Evolutionary conservation across 2,888 invertebrate species (phyloP).

Genomic region (Eilema griseolum): DNA sequence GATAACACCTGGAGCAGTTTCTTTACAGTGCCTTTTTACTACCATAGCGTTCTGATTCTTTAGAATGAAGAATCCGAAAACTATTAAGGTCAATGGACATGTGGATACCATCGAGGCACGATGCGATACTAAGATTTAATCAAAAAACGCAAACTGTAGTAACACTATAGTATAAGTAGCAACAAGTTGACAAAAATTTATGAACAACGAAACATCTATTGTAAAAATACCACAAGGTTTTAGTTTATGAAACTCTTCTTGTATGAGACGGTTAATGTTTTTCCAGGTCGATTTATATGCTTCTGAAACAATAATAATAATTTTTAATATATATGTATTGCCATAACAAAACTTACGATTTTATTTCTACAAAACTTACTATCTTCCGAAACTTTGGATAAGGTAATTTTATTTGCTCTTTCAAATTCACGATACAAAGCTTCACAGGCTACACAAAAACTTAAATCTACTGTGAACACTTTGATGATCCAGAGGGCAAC

Average conservation of each 20-base stretch:
- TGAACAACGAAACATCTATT: conserved; percentile 24
- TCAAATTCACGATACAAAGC: conserved; percentile 25
- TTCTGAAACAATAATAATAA: neutral
- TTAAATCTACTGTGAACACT: neutral
- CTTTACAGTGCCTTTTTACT: too few relatives aligned
- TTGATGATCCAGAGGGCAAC: neutral
- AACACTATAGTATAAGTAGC: conserved; percentile 39
- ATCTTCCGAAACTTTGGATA: neutral
- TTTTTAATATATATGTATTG: neutral
- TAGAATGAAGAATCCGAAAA: too few relatives aligned
- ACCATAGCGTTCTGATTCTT: too few relatives aligned
- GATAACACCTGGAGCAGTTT: too few relatives aligned
- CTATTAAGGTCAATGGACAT: too few relatives aligned
- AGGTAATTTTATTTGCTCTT: neutral
- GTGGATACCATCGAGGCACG: too few relatives aligned
- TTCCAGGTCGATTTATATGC: conserved; percentile 20
- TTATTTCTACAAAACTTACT: neutral
- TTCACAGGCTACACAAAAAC: neutral
- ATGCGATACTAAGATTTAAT: neutral
- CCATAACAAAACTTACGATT: neutral
- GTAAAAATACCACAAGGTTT: conserved; percentile 30
- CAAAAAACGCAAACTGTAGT: conserved; percentile 14
- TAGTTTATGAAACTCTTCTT: conserved; percentile 27
- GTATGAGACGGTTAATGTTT: conserved; percentile 33
- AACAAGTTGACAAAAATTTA: conserved; percentile 31